phyloP scores from a whole-genome alignment of 92 coral and sea anemone species.

The Porites lobata region DNA sequence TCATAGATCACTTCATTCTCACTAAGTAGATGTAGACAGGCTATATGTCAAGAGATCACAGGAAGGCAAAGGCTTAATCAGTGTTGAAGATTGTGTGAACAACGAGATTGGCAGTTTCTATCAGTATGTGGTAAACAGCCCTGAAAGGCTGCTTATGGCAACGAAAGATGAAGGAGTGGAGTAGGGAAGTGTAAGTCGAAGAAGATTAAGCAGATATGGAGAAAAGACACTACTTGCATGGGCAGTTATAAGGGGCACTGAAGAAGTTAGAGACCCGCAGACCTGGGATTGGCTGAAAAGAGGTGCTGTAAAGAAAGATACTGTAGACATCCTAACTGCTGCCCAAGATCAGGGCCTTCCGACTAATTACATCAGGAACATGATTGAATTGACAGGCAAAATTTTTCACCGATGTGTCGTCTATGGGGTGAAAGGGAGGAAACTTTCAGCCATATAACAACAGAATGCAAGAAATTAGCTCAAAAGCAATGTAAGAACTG shows the following conservation, averaged over 20 bases:
- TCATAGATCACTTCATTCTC: too few relatives aligned
- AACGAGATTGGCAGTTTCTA: too few relatives aligned
- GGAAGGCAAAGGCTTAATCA: too few relatives aligned
- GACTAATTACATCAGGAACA: not conserved
- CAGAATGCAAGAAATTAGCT: not conserved
- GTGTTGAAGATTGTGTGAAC: too few relatives aligned
- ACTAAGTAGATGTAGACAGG: too few relatives aligned
- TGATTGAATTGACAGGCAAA: not conserved
- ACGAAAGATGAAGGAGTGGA: not conserved
- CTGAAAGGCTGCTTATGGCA: slow-evolving; percentile 1
- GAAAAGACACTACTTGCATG: not conserved
- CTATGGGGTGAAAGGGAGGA: not conserved
- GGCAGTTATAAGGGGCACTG: not conserved
- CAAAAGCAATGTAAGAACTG: not conserved
- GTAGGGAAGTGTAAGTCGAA: not conserved
- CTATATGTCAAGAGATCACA: too few relatives aligned
- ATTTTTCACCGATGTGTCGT: not conserved
- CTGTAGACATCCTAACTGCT: not conserved
- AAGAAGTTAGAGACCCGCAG: not conserved
- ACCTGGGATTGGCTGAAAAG: slow-evolving; percentile 1
- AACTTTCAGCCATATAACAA: too few relatives aligned
- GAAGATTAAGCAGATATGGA: too few relatives aligned
- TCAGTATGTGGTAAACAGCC: not conserved
- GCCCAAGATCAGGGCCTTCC: not conserved
- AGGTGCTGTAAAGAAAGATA: not conserved